Base-by-base conservation (phyloP, 2,113 vertebrate species). In the Dicentrarchus labrax region DNA sequence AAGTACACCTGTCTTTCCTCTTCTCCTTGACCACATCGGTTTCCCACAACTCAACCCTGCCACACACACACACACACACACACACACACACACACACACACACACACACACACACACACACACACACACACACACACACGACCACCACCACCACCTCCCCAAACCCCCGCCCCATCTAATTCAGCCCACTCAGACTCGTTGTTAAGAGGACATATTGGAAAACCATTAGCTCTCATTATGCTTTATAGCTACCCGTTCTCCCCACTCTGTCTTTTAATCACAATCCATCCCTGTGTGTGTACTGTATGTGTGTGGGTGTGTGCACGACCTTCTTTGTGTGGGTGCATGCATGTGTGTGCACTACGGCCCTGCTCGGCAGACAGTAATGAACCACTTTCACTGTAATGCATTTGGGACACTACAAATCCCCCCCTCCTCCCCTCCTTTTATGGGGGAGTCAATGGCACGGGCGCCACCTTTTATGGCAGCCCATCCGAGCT, bases 211-310 rank as follows among this genome's bases (percentile, higher is more conserved):
- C 89, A 89, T 94, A 94, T 95, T 87, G 92, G 91, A 94, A 94
- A 94, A 92, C 92, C 89, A 92, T 95, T 95, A 94, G 84, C 45
- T 57, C 86, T 92, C 90, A 93, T 95, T 93, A 94, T 92, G 83
- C 83, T 94, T 94, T 94, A 94, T 91, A 87, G 88, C 74, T 60
- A 71, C 81, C 70, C 71, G 53, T 80, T 90, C 86, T 91, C 87
- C 16, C 56, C 59, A 77, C 84, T 83, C 82, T 84, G 78, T 84
- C 80, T 83, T 93, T 92, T 92, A 93, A 93, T 93, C 91, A 90
- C 86, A 85, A 78, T 80, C 72, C 41, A 45, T 70, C 56, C 77
- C 24, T 61, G 53, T 68, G 80, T 74, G 82, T 30, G 70, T 71
- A 59, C 65, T 68, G 38, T 48, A 43, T 41, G 53, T 45, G 8